phyloP scores from a whole-genome alignment of 2,888 invertebrate species.

The Cosmorhoe ocellata region DNA sequence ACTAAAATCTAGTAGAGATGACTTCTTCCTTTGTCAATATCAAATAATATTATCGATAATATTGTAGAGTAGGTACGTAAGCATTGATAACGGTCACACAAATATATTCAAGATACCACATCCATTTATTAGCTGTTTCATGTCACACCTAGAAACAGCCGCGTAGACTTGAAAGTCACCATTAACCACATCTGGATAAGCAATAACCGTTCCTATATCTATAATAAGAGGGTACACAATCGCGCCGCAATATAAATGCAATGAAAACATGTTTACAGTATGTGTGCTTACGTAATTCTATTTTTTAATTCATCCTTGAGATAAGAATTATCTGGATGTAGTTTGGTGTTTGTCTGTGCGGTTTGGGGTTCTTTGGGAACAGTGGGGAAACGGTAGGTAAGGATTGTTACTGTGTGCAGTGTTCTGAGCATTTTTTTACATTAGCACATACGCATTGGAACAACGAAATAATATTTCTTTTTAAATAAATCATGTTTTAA shows the following conservation, averaged over 20 bases:
- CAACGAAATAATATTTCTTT: too few species aligned
- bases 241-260: slow-evolving; percentile 19
- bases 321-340: slow-evolving; percentile 49
- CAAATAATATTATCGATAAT: too few species aligned
- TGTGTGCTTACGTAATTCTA: slow-evolving; percentile 43
- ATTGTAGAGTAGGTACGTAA: too few species aligned
- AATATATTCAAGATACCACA: slow-evolving; percentile 2
- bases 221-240: slow-evolving; percentile 5
- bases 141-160: slow-evolving; percentile 16
- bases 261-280: slow-evolving; percentile 54
- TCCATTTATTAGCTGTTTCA: slow-evolving; percentile 3
- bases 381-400: background rate
- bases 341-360: slow-evolving; percentile 28
- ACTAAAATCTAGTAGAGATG: too few species aligned
- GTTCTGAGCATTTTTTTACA: too few species aligned
- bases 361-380: slow-evolving; percentile 8
- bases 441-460: too few species aligned
- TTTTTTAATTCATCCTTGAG: slow-evolving; percentile 58
- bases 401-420: too few species aligned
- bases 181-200: background rate
- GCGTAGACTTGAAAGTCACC: slow-evolving; percentile 13
- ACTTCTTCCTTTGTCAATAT: too few species aligned
- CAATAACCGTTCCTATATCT: background rate
- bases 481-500: too few species aligned
- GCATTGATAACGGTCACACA: too few species aligned